Conservation (phyloP, 2,113 vertebrate genomes). For the Crotalus horridus region DNA sequence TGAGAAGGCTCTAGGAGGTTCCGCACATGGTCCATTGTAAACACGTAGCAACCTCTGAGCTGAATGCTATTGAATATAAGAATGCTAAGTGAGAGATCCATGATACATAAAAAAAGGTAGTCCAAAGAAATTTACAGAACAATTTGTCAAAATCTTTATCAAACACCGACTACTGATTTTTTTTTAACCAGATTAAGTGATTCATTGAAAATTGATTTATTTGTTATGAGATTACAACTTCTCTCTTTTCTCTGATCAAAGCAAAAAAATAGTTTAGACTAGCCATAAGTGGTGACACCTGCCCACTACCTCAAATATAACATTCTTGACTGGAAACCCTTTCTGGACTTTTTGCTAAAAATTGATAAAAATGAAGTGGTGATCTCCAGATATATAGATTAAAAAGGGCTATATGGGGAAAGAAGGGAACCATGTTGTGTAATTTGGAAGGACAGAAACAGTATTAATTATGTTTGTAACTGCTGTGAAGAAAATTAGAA, state of each 20-base stretch:
- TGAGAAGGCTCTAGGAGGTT: constrained; percentile 26
- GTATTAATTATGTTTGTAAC: not conserved
- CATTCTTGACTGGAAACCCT: not conserved
- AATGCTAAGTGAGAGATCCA: constrained; percentile 11
- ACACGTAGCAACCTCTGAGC: constrained; percentile 13
- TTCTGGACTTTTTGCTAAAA: not conserved
- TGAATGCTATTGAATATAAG: constrained; percentile 25
- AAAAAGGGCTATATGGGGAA: not conserved
- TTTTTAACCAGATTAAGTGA: not conserved
- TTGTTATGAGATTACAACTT: not conserved
- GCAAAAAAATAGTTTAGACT: not conserved
- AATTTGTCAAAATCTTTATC: constrained; percentile 1
- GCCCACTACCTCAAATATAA: not conserved
- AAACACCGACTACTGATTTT: not conserved
- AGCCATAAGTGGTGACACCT: not conserved
- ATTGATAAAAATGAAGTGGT: not conserved
- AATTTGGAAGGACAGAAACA: not conserved
- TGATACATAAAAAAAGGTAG: not conserved
- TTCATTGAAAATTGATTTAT: not conserved
- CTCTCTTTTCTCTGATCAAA: not conserved
- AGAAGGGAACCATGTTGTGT: not conserved
- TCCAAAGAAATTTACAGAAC: not conserved
- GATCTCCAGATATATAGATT: not conserved
- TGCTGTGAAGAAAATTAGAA: not conserved
- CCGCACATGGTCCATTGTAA: not conserved